Base-by-base conservation (phyloP, 2,113 vertebrate genomes). In the Carettochelys insculpta region DNA sequence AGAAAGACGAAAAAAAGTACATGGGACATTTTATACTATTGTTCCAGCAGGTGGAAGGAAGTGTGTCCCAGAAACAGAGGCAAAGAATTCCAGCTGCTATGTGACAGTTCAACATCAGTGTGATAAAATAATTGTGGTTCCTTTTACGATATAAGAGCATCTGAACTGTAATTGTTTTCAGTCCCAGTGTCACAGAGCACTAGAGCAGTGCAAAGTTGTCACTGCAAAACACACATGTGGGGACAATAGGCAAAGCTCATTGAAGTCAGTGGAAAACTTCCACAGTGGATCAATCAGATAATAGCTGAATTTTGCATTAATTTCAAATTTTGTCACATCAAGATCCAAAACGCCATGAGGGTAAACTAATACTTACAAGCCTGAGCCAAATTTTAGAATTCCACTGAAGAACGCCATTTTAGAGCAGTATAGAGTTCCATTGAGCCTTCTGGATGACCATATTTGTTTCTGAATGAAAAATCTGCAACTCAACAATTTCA, bases 81-180 rank as follows among this genome's bases (percentile, higher is more conserved):
- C 0, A 0, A 65, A 79, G 16, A 51, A 1, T 2, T 0, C 11
- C 25, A 61, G 78, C 25, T 56, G 45, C 3, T 68, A 27, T 10
- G 9, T 71, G 77, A 11, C 71, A 5, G 0, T 19, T 41, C n/a
- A 83, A n/a, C 14, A 89, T 38, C 53, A 50, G 5, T 2, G 1
- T 25, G 27, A 77, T 58, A 92, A 47, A 25, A 77, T 6, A 41
- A 22, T 75, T 77, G 20, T 56, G 41, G 7, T 10, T 68, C 12
- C 51, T 75, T 11, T 56, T 9, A 31, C 14, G 19, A 3, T 8
- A 45, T 43, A 85, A 48, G 58, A 24, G 5, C 51, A 61, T 85
- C 17, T 27, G 29, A 45, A 65, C 11, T 43, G 20, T 47, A 81
- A 48, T 48, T 86, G 45, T 76, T 61, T 53, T 65, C 34, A 85